These are phyloP conservation scores for Dendroctonus ponderosae DNA, from an alignment of 1,140 invertebrate species.

Conservation along the genomic window DNA sequence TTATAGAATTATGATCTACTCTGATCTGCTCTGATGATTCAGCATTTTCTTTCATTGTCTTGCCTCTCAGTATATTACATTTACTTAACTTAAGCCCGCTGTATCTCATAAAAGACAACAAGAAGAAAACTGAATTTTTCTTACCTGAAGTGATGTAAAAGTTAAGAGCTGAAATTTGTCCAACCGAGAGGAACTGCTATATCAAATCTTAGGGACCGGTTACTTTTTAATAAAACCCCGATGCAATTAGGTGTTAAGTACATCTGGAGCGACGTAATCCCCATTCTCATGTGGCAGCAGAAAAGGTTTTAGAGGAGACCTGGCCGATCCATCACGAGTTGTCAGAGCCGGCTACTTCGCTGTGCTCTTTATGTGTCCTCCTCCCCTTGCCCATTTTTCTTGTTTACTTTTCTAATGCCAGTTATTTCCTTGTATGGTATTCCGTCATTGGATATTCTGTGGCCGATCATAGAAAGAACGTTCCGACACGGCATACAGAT, in stretches of 20 bases:
- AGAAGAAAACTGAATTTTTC: no score
- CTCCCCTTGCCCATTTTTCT: constrained; percentile 22
- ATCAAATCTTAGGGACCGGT: constrained; percentile 6
- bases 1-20: no score
- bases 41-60: no score
- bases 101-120: no score
- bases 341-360: constrained; percentile 48
- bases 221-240: constrained; percentile 15
- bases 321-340: constrained; percentile 49
- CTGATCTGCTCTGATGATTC: no score
- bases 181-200: background rate
- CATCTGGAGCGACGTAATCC: constrained; percentile 25
- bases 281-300: constrained; percentile 34
- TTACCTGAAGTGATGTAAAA: background rate
- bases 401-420: constrained; percentile 36
- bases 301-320: constrained; percentile 47
- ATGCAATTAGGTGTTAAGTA: constrained; percentile 33
- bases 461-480: no score
- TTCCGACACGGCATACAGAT: no score
- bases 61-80: no score
- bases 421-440: constrained; percentile 40
- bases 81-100: no score
- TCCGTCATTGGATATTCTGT: constrained; percentile 2
- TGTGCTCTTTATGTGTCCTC: constrained; percentile 16
- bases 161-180: constrained; percentile 1